Percentiles rank a stretch among this genome's conserved stretches.
Evolutionary conservation across 2,797 vertebrate genomes (phyloP).

Genomic region (Orestias chungarensis): DNA sequence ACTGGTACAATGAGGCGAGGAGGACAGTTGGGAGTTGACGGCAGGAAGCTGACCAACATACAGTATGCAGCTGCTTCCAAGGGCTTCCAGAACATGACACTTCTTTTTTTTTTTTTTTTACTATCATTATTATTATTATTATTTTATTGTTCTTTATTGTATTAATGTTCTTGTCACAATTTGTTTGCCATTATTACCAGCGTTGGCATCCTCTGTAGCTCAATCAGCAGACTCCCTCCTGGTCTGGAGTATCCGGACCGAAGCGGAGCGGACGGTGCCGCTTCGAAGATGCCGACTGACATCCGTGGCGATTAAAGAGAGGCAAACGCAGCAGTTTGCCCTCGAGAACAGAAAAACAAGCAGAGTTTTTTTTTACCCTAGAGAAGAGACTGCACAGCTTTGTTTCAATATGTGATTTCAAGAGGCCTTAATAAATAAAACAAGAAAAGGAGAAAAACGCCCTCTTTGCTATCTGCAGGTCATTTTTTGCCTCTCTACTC

Average conservation of each 20-base stretch:
- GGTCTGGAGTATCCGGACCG: no score
- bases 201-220: conserved; percentile 56
- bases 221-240: conserved; percentile 70
- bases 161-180: conserved; percentile 71
- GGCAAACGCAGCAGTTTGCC: conserved; percentile 13
- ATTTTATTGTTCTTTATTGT: conserved; percentile 59
- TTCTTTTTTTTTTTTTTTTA: conserved; percentile 57
- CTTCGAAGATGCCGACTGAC: conserved; percentile 37
- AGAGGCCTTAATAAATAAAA: conserved; percentile 76
- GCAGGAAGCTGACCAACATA: conserved; percentile 56
- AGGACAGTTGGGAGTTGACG: conserved; percentile 43
- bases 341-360: conserved; percentile 15
- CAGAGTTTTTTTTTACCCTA: conserved; percentile 44
- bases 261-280: conserved; percentile 56
- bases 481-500: conserved; percentile 31
- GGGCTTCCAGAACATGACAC: conserved; percentile 76
- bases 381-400: conserved; percentile 41
- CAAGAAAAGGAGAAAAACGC: background rate
- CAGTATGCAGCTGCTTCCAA: conserved; percentile 59
- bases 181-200: conserved; percentile 53
- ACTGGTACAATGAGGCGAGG: conserved; percentile 36
- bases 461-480: conserved; percentile 42
- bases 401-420: conserved; percentile 51
- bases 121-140: conserved; percentile 37
- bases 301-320: conserved; percentile 15